These are phyloP conservation scores for Drosophila picticornis DNA, from an alignment of 2,888 invertebrate genomes.

Conservation along the genomic window DNA sequence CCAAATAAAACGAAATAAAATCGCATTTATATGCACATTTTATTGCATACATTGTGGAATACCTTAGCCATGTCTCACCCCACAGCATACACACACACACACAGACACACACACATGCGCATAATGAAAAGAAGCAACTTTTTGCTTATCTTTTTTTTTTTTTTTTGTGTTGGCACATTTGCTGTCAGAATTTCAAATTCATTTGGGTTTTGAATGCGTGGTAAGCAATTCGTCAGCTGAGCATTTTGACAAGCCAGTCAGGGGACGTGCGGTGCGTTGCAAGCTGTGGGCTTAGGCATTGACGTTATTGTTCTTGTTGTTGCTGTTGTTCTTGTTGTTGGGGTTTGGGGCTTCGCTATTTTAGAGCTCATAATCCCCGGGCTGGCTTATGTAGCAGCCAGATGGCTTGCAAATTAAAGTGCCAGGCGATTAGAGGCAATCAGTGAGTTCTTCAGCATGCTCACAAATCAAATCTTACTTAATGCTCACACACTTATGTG, in stretches of 20 bases:
- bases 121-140: constrained; percentile 51
- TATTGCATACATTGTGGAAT: constrained; percentile 42
- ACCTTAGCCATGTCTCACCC: neutral
- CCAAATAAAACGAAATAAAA: constrained; percentile 56
- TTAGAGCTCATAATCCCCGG: constrained; percentile 63
- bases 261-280: neutral
- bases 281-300: constrained; percentile 11
- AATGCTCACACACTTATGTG: constrained; percentile 3
- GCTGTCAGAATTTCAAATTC: constrained; percentile 76
- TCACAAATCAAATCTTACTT: constrained; percentile 11
- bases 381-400: constrained; percentile 72
- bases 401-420: constrained; percentile 75
- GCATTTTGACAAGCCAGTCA: constrained; percentile 43
- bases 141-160: constrained; percentile 62
- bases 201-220: constrained; percentile 53
- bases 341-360: constrained; percentile 13
- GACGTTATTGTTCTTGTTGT: neutral
- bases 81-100: neutral
- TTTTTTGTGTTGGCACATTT: constrained; percentile 48
- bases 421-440: constrained; percentile 73
- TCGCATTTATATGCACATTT: constrained; percentile 72
- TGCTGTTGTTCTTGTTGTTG: neutral
- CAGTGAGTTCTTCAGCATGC: constrained; percentile 54
- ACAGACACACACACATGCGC: neutral
- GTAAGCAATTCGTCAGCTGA: constrained; percentile 63